Conservation (phyloP, 2,888 invertebrate species). For the Erebia aethiops region DNA sequence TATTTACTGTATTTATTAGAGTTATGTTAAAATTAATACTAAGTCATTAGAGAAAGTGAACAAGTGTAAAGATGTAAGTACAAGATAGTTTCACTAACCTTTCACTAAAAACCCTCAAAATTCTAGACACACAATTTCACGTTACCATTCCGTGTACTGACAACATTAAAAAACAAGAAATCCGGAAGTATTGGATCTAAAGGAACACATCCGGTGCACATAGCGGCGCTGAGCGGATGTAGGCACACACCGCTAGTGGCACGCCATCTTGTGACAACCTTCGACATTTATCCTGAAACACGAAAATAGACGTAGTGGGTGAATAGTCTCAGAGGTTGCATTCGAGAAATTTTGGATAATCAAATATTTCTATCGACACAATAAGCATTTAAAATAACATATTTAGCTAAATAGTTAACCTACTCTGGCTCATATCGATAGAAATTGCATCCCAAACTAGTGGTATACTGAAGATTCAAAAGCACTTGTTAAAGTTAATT, state of each 20-base stretch:
- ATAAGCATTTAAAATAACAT: no score
- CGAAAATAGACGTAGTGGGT: constrained; percentile 10
- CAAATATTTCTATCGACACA: no score
- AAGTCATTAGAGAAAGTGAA: no score
- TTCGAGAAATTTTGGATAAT: no score
- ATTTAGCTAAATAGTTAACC: no score
- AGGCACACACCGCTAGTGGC: constrained; percentile 52
- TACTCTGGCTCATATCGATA: no score
- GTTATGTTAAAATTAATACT: no score
- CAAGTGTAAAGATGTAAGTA: not conserved
- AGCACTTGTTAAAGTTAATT: no score
- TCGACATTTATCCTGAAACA: constrained; percentile 30
- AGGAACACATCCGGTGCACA: constrained; percentile 58
- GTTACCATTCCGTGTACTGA: constrained; percentile 15
- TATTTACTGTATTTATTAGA: no score
- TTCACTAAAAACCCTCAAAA: not conserved
- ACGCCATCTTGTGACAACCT: constrained; percentile 41
- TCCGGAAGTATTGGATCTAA: constrained; percentile 41
- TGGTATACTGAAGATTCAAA: no score
- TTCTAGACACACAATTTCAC: not conserved
- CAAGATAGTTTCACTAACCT: not conserved
- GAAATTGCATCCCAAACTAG: no score
- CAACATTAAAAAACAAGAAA: constrained; percentile 25
- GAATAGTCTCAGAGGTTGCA: constrained; percentile 9
- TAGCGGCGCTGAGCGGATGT: constrained; percentile 52